These are phyloP conservation scores for Drosophila planitibia DNA, from an alignment of 2,888 invertebrate genomes.

Conservation along the genomic window DNA sequence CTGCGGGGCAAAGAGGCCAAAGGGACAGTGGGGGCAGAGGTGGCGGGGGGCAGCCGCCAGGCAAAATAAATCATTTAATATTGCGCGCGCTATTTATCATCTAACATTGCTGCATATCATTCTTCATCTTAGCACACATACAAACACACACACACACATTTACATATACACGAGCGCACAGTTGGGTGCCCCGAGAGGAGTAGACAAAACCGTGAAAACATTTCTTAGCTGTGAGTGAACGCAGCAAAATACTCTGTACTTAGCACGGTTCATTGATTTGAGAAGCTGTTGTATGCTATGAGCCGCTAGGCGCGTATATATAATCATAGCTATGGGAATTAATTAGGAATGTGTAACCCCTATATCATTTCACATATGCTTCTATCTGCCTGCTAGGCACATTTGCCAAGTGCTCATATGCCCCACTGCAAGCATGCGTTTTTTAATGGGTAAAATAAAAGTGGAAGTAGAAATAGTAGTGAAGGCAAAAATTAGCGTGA, in stretches of 20 bases:
- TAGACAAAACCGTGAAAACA: constrained; percentile 39
- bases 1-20: constrained; percentile 20
- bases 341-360: neutral
- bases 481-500: constrained; percentile 61
- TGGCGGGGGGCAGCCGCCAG: constrained; percentile 19
- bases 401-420: neutral
- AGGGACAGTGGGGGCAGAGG: constrained; percentile 22
- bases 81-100: constrained; percentile 81
- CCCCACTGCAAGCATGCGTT: neutral
- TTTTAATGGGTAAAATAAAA: constrained; percentile 20
- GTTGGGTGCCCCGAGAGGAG: constrained; percentile 70
- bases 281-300: neutral
- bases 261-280: neutral
- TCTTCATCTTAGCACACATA: constrained; percentile 63
- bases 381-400: neutral
- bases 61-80: constrained; percentile 78
- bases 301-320: neutral
- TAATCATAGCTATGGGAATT: neutral
- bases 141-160: constrained; percentile 21
- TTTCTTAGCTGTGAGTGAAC: neutral
- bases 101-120: constrained; percentile 75
- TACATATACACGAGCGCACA: constrained; percentile 33
- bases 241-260: constrained; percentile 9
- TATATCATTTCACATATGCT: neutral
- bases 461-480: constrained; percentile 36